A percentile compares a stretch with the other conserved stretches of the same genome.
phyloP scores from a whole-genome alignment of 1,140 invertebrate species.

The Micrasema minimum region DNA sequence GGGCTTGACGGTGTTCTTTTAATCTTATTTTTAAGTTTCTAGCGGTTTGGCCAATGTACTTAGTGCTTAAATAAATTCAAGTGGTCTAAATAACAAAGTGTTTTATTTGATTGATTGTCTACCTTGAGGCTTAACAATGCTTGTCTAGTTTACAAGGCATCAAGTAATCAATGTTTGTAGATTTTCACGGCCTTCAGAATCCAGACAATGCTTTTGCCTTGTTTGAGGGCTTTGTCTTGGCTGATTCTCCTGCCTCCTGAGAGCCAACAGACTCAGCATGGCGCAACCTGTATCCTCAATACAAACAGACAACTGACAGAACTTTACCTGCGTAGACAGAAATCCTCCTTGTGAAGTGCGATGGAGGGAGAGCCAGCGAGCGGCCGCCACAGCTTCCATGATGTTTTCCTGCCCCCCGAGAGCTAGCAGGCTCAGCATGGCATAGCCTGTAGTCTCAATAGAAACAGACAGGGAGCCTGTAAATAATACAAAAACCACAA shows the following conservation, averaged over 20 bases:
- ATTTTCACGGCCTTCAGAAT: too few relatives aligned
- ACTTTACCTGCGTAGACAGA: slow-evolving; percentile 68
- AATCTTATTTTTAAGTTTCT: too few relatives aligned
- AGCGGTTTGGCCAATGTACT: too few relatives aligned
- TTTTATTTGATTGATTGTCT: too few relatives aligned
- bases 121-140: too few relatives aligned
- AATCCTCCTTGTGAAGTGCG: slow-evolving; percentile 77
- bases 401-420: slow-evolving; percentile 68
- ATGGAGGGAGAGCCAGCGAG: slow-evolving; percentile 76
- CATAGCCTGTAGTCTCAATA: slow-evolving; percentile 81
- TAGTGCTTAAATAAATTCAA: too few relatives aligned
- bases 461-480: slow-evolving; percentile 58
- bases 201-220: too few relatives aligned
- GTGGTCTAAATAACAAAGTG: too few relatives aligned
- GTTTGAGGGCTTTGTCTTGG: too few relatives aligned
- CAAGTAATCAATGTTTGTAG: too few relatives aligned
- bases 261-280: slow-evolving; percentile 68
- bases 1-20: too few relatives aligned
- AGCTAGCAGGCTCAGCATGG: slow-evolving; percentile 69
- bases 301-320: slow-evolving; percentile 58
- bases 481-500: neutral
- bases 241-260: slow-evolving; percentile 68
- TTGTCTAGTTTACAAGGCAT: too few relatives aligned
- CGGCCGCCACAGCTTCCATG: slow-evolving; percentile 65
- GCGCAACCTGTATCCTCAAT: slow-evolving; percentile 82